Evolutionary conservation across 2,113 vertebrate genomes (phyloP), one percentile per base, ranked within the genome.

Genomic region (Myocastor coypus): DNA sequence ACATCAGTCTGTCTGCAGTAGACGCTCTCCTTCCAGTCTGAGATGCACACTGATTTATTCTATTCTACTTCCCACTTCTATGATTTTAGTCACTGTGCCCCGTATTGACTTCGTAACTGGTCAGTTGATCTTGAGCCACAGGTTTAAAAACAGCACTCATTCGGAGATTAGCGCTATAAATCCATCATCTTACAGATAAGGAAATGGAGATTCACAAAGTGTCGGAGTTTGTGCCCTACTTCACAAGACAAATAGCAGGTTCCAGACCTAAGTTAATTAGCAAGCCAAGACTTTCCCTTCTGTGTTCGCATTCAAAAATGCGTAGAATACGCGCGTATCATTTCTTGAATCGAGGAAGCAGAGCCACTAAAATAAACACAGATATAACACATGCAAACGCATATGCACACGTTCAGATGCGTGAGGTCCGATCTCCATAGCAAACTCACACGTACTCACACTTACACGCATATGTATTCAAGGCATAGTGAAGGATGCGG

Each of bases 181-280:
- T 63, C 17, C 73, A 75, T 86, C 64, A 78, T 71, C 34, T 40
- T 68, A 59, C 42, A 91, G 71, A 85, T 22, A 28, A 92, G 59
- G 78, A 92, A 71, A 71, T 46, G 32, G 32, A 92, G 32, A 75
- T 57, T 85, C 61, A 78, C 64, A 55, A 73, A 92, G 42, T 89
- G 68, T 42, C 40, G 11, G 5, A 37, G 69, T 78, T 81, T 75
- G 37, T n/a, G 52, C 55, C 50, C 3, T 81, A 34, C 82, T 42
- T 86, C 20, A 93, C 19, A 86, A 82, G 59, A 50, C 6, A 40
- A 91, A 88, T 81, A 84, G 71, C 52, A 86, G 40, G 83, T 28
- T 42, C 84, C 63, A 87, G 26, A 10, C 82, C 87, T 11, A 71
- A 83, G 26, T 59, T 85, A 59, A 96, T 82, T 32, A 95, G 66